Percentiles rank a stretch among this genome's conserved stretches.
phyloP scores from a whole-genome alignment of 1,140 invertebrate species.

The Chironomus striatipennis region DNA sequence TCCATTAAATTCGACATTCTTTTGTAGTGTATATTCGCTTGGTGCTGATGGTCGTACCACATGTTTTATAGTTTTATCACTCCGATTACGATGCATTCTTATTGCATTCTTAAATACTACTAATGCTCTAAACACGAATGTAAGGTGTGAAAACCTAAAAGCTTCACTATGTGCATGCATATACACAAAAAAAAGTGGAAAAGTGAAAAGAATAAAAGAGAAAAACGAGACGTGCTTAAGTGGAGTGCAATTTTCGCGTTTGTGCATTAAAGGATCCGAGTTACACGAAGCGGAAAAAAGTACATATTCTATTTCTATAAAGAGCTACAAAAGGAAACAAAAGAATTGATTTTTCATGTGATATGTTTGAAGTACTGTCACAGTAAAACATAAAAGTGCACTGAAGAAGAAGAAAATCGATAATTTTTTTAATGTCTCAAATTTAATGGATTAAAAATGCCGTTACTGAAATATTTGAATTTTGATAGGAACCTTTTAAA shows the following conservation, averaged over 20 bases:
- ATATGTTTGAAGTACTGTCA: too few relatives aligned
- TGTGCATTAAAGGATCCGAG: not conserved
- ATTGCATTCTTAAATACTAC: not conserved
- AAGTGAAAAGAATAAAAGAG: not conserved
- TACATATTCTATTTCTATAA: not conserved
- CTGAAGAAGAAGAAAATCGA: not conserved
- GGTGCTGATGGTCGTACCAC: constrained; percentile 1
- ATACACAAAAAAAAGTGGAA: not conserved
- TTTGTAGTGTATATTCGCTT: not conserved
- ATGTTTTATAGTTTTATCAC: not conserved
- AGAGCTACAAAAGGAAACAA: too few relatives aligned
- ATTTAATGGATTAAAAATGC: not conserved
- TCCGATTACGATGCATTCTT: constrained; percentile 1
- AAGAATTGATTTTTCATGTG: not conserved
- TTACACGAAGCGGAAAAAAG: not conserved
- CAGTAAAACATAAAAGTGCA: too few relatives aligned
- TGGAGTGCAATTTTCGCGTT: not conserved
- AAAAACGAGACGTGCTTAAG: not conserved
- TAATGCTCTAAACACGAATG: not conserved
- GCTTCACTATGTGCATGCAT: not conserved
- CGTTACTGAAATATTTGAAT: too few relatives aligned
- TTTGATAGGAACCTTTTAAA: too few relatives aligned
- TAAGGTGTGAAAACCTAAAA: constrained; percentile 8
- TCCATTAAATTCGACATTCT: not conserved
- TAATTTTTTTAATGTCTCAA: not conserved